Evolutionary conservation across 1,140 invertebrate species (phyloP).

Genomic region (Drosophila eugracilis): DNA sequence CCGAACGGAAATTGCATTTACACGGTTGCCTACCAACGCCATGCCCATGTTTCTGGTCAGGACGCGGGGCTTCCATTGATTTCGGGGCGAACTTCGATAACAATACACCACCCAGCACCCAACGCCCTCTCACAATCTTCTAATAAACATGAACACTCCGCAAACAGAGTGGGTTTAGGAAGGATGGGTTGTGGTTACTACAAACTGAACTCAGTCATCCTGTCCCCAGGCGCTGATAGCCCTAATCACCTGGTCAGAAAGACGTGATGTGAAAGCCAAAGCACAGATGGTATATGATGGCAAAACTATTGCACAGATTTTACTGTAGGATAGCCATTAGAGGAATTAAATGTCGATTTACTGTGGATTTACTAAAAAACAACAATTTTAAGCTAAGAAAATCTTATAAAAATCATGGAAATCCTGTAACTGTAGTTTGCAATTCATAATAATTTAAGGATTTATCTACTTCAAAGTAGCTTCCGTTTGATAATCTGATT

Average conservation of each 20-base stretch:
- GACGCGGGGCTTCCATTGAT: conserved; percentile 11
- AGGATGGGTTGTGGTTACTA: not conserved
- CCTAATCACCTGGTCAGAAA: conserved; percentile 63
- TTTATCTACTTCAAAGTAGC: too few species aligned
- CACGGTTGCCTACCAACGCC: conserved; percentile 52
- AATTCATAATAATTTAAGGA: too few species aligned
- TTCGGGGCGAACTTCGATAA: conserved; percentile 32
- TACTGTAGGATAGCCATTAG: not conserved
- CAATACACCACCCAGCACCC: conserved; percentile 31
- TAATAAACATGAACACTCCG: conserved; percentile 10
- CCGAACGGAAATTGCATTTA: conserved; percentile 79
- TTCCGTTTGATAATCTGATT: too few species aligned
- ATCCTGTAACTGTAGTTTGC: too few species aligned
- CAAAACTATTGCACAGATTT: conserved; percentile 10
- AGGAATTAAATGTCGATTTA: not conserved
- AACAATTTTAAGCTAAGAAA: not conserved
- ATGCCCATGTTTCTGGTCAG: conserved; percentile 2
- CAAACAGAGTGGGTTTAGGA: conserved; percentile 27
- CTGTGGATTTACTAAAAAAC: too few species aligned
- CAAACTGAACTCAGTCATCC: conserved; percentile 13
- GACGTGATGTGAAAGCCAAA: conserved; percentile 41
- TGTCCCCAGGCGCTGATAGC: conserved; percentile 55
- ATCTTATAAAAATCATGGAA: not conserved
- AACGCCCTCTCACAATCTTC: conserved; percentile 12
- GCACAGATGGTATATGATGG: conserved; percentile 32